Conservation (phyloP, 2,888 invertebrate species). For the Tetheella fluctuosa region DNA sequence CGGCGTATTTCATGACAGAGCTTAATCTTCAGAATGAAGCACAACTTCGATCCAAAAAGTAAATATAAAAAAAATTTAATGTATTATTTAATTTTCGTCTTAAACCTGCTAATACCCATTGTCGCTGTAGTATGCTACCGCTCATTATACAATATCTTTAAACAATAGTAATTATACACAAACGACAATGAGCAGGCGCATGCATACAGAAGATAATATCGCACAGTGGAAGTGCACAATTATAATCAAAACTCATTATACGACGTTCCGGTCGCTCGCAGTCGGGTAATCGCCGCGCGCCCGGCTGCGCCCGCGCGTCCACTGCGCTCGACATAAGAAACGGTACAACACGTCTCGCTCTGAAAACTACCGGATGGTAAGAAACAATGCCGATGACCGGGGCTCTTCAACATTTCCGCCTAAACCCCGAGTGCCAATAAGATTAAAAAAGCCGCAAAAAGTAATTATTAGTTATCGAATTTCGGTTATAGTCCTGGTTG, state of each 20-base stretch:
- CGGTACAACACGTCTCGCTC: constrained; percentile 74
- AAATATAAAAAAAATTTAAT: too few relatives aligned
- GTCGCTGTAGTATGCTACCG: neutral
- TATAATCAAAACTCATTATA: constrained; percentile 64
- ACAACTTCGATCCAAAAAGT: too few relatives aligned
- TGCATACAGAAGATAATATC: constrained; percentile 27
- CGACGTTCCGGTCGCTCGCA: constrained; percentile 61
- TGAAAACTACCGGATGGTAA: constrained; percentile 61
- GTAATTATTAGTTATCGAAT: neutral
- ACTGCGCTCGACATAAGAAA: constrained; percentile 55
- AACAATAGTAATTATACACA: constrained; percentile 13
- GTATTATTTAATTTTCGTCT: too few relatives aligned
- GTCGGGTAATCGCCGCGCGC: constrained; percentile 59
- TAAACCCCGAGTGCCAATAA: neutral
- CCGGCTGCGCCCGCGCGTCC: constrained; percentile 43
- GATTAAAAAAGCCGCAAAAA: neutral
- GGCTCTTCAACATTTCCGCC: neutral
- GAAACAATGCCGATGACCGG: constrained; percentile 15
- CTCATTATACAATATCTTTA: neutral
- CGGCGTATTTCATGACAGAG: too few relatives aligned
- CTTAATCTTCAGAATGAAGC: too few relatives aligned
- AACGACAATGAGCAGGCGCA: neutral
- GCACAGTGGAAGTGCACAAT: constrained; percentile 44
- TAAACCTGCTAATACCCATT: too few relatives aligned
- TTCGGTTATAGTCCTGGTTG: neutral